A percentile compares a stretch with the other conserved stretches of the same genome.
phyloP scores from a whole-genome alignment of 2,113 vertebrate genomes.

The Indri indri region DNA sequence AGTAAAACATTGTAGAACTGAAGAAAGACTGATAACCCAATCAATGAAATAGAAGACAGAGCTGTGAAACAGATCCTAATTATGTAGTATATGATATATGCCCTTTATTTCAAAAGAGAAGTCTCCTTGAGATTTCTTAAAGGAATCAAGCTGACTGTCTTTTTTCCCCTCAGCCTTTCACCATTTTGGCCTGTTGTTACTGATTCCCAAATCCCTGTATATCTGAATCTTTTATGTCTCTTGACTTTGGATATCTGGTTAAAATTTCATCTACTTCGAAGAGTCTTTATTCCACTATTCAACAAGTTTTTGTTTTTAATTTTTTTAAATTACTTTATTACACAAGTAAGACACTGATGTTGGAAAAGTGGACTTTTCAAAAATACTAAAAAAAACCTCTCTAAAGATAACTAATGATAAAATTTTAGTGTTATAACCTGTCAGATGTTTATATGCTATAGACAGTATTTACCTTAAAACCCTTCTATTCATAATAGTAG shows the following conservation, averaged over 20 bases:
- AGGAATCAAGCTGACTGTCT: neutral
- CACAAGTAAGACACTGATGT: neutral
- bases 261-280: neutral
- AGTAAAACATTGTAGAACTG: neutral
- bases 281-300: neutral
- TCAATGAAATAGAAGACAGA: neutral
- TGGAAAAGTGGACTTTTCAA: neutral
- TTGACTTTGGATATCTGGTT: neutral
- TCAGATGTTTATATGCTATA: neutral
- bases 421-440: neutral
- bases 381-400: neutral
- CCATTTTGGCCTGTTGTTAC: neutral
- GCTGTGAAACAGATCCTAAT: neutral
- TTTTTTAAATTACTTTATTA: neutral
- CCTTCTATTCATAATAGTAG: neutral
- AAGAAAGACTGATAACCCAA: neutral
- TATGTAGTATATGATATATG: neutral
- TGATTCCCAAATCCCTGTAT: neutral
- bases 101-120: neutral
- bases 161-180: neutral
- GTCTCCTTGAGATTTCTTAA: neutral
- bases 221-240: neutral
- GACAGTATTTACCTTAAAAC: neutral
- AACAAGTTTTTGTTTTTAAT: neutral
- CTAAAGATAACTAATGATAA: neutral